Base-by-base conservation (phyloP, 64 coral and sea anemone species). In the Porites lutea region DNA sequence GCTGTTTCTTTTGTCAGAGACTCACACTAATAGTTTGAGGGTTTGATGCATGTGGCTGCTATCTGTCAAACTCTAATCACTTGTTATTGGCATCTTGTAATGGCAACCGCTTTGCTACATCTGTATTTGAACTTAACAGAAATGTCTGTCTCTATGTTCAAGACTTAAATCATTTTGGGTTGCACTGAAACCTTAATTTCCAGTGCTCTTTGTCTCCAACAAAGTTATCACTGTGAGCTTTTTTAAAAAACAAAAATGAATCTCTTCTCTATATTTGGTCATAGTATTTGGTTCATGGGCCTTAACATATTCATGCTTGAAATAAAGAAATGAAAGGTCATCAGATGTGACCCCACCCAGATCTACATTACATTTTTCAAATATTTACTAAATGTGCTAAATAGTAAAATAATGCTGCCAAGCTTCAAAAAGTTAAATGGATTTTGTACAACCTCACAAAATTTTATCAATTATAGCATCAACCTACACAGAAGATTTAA, bases 181-280 rank as follows among this genome's bases (percentile, higher is more conserved):
- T 5, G 7, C 18, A 8, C 8, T 50, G 5, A 52, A 50, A 50
- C 46, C 48, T 52, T 37, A 37, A 37, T 37, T 15, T 7, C 19
- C 49, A 76, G 15, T 52, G 46, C 19, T 76, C 1, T 7, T 51
- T 50, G 19, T 49, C 45, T 50, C 46, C 6, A 7, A 15, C 46
- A 52, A 51, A 51, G 47, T 14, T 76, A 49, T 0, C 73, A 52
- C 14, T 50, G 13, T 19, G 16, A 52, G 51, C 73, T 50, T 76
- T n/a, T 76, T 50, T 76, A 60, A 11, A 60, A 46, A 27, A 61
- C 55, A 83, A 60, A n/a, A 65, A 45, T 50, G 9, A 65, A 83
- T 65, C 14, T 83, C 65, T 84, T 68, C 61, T 84, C 62, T 84
- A 84, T 84, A 84, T 84, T 68, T 84, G 81, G 81, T 84, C 81